Evolutionary conservation across 2,797 vertebrate species (phyloP).

Genomic region (Thamnophis elegans): DNA sequence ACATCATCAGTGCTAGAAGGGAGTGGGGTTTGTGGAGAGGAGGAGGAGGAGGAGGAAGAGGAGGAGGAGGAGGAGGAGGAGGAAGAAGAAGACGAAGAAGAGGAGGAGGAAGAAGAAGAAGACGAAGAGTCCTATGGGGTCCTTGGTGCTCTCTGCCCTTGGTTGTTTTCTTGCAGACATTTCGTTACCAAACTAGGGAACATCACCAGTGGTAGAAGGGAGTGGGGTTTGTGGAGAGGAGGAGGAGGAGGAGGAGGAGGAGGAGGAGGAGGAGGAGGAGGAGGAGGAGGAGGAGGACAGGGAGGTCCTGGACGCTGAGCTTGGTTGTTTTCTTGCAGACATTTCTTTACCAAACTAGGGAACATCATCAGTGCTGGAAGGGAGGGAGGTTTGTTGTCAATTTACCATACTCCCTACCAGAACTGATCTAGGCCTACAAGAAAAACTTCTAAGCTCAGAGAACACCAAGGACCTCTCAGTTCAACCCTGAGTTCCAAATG

Average conservation of each 20-base stretch:
- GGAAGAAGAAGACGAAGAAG: no score
- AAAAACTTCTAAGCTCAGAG: not conserved
- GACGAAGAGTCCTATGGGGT: rapidly evolving
- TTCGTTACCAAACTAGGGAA: not conserved
- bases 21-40: no score
- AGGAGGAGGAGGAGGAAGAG: no score
- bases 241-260: no score
- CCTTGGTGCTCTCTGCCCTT: not conserved
- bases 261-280: no score
- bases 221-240: no score
- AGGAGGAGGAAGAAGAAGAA: no score
- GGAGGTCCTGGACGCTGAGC: no score
- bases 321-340: not conserved
- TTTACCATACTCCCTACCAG: not conserved
- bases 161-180: not conserved
- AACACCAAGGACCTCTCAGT: not conserved
- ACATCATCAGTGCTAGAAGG: no score
- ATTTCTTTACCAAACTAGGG: not conserved
- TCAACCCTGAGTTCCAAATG: not conserved
- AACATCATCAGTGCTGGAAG: not conserved
- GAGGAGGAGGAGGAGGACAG: no score
- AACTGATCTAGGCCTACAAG: not conserved
- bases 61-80: no score
- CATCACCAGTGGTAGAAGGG: not conserved
- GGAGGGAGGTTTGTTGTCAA: not conserved